Base-by-base conservation (phyloP, 1,140 invertebrate genomes). In the Campoletis sonorensis region DNA sequence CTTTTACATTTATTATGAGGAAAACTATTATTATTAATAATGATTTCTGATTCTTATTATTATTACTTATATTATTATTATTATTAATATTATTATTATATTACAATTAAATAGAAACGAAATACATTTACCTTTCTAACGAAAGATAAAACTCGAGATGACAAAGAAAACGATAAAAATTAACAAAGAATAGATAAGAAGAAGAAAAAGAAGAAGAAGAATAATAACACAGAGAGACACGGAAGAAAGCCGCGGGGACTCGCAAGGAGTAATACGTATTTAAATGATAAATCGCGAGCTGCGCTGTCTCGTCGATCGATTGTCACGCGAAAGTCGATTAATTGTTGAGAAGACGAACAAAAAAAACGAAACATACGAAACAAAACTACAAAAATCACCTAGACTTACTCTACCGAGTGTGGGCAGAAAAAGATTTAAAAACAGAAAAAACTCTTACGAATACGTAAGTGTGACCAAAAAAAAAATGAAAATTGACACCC, bases 1-100 rank as follows among this genome's bases (percentile, higher is more conserved):
- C 87, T 89, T 90, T 89, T 90, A 90, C 88, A 91, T 88, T 89
- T 89, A 89, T 87, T 86, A 88, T 85, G 86, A 88, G 75, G 86
- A 83, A 80, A 80, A 84, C 54, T 76, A 84, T 81, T 81, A 86
- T 82, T 80, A 84, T 77, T 79, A 81, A 81, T 72, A 81, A 79
- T 76, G 58, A 68, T 73, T 54, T 70, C 68, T 54, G 45, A 40
- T 45, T 45, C 40, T 45, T 45, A 3, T 45, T 45, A 3, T 45
- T 45, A 45, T 45, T n/a, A n/a, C n/a, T n/a, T n/a, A n/a, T 45
- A 45, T 11, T 45, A 45, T 45, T 45, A 45, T 11, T 45, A 45
- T 45, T 45, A 51, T 81, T 78, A 72, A 61, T 58, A 77, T 81
- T 78, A 79, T 79, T 61, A 70, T 79, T 71, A 81, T 81, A 77